phyloP scores from a whole-genome alignment of 2,797 vertebrate species.

The Gorsachius magnificus region DNA sequence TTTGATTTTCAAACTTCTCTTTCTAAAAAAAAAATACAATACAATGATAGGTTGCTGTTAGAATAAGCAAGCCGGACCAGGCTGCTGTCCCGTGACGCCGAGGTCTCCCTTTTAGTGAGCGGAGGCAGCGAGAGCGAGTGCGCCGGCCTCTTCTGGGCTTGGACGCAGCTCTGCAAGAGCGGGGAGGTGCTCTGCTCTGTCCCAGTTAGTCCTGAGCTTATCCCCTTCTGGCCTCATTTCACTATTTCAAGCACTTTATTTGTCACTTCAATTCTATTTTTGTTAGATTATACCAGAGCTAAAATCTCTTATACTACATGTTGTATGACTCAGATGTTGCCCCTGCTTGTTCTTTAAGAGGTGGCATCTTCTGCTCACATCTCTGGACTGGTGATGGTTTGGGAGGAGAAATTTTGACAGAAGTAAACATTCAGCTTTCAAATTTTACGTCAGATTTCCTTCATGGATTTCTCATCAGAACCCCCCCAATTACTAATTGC shows the following conservation, averaged over 20 bases:
- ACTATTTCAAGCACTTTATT: not conserved
- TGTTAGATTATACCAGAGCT: not conserved
- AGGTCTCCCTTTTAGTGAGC: not conserved
- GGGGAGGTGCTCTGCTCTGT: not conserved
- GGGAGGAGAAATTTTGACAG: not conserved
- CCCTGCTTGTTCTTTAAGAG: not conserved
- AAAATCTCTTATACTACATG: not conserved
- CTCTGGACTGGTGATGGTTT: not conserved
- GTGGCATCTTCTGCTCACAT: not conserved
- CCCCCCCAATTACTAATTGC: not conserved
- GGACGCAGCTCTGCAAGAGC: not conserved
- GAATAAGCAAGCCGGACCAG: not conserved
- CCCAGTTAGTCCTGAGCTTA: not conserved
- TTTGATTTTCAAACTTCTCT: not conserved
- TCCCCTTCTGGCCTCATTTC: not conserved
- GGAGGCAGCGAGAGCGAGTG: accelerated
- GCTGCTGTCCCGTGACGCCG: not conserved
- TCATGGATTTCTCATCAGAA: not conserved
- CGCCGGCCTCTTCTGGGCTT: not conserved
- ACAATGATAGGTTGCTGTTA: not conserved
- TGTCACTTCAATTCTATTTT: not conserved
- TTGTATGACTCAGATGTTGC: no score
- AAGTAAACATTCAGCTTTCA: not conserved
- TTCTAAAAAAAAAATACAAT: not conserved
- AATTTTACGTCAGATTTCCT: not conserved